Evolutionary conservation across 2,888 invertebrate species (phyloP), one percentile per base, ranked within the genome.

Genomic region (Cantharis lateralis): DNA sequence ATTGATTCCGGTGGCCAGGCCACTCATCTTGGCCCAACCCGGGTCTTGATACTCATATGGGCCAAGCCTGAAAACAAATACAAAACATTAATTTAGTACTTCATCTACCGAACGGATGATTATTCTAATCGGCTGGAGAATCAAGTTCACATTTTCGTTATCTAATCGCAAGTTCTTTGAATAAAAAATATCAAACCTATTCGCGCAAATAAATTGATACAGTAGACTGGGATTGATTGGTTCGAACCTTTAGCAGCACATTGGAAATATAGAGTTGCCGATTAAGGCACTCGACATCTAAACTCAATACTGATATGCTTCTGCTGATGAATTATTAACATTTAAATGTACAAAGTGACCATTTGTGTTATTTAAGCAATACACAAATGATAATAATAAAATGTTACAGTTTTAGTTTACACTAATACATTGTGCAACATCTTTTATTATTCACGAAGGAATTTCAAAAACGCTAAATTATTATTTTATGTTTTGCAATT

Each of bases 31-130:
- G 93, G 93, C 92, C 93, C 94, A 93, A 91, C 92, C 91, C 90
- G 94, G 94, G 92, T 94, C 94, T 91, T 93, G 94, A 91, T 95
- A 92, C 91, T 95, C 95, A 94, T 95, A 94, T 92, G 95, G 95
- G 92, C 95, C 94, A 92, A 95, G 93, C 94, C 96, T 96, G 91
- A 83, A n/a, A 93, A 93, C 80, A 85, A 82, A 82, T 80, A 82
- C 82, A 74, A 15, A 15, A 11, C n/a, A 15, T 71, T 24, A 24
- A 71, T 61, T 10, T 68, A 15, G 15, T n/a, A 0, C 11, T 24
- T 68, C 24, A 11, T 13, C 32, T 32, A 32, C 13, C 32, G 13
- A 32, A 32, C 13, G 13, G 3, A 13, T 32, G 32, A 32, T 32
- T 32, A 28, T 28, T 28, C 26, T 32, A 32, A 32, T 32, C 32